Evolutionary conservation across 35 echinoderm and acorn worm species (phyloP).

Genomic region (Lytechinus pictus): DNA sequence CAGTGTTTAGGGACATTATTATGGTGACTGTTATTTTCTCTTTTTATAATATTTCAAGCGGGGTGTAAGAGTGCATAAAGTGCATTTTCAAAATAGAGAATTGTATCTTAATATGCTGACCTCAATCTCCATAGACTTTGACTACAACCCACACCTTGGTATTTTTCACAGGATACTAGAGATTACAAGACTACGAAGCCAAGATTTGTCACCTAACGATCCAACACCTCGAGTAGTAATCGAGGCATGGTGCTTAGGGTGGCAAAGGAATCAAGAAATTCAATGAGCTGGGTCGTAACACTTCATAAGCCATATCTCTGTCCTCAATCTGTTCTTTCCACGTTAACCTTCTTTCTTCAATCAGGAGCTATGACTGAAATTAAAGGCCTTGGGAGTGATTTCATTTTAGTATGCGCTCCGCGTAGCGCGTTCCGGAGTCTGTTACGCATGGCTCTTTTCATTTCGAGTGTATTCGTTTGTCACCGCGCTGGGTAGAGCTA

Average conservation of each 20-base stretch:
- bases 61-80: too few relatives aligned
- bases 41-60: too few relatives aligned
- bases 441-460: background rate
- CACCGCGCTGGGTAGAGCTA: background rate
- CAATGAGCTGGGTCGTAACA: background rate
- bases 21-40: too few relatives aligned
- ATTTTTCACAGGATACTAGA: too few relatives aligned
- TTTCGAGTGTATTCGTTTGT: constrained; percentile 20
- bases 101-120: too few relatives aligned
- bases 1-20: too few relatives aligned
- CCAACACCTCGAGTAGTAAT: background rate
- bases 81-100: too few relatives aligned
- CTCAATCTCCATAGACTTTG: too few relatives aligned
- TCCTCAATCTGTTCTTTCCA: background rate
- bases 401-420: background rate
- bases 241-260: background rate
- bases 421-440: background rate
- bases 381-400: background rate
- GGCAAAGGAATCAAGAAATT: background rate
- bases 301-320: background rate
- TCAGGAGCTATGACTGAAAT: background rate
- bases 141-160: too few relatives aligned
- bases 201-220: too few relatives aligned
- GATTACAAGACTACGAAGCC: too few relatives aligned
- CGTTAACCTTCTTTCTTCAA: background rate